phyloP scores from a whole-genome alignment of 2,888 invertebrate species.

The Phania funesta region DNA sequence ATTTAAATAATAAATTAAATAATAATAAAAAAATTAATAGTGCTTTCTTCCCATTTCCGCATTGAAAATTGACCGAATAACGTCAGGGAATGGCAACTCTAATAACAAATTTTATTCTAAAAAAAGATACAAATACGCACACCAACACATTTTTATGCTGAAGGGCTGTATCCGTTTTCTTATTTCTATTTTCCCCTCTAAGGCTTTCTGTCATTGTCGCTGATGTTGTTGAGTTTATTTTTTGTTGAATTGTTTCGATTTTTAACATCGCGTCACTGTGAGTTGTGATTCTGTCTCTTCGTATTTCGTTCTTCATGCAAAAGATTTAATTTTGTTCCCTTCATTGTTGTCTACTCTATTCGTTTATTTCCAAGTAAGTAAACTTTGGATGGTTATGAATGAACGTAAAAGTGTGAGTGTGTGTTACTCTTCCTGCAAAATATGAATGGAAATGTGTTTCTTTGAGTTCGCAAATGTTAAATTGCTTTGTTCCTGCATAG shows the following conservation, averaged over 20 bases:
- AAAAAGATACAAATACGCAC: background rate
- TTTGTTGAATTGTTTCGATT: too few species aligned
- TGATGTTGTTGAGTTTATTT: conserved; percentile 63
- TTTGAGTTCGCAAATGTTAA: conserved; percentile 59
- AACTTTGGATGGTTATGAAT: conserved; percentile 40
- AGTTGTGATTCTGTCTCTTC: conserved; percentile 69
- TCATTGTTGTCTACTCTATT: conserved; percentile 60
- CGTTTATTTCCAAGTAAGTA: conserved; percentile 21
- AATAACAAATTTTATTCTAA: background rate
- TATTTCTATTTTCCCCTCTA: conserved; percentile 52
- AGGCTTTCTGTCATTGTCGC: conserved; percentile 71
- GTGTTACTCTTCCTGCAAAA: conserved; percentile 34
- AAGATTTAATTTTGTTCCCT: conserved; percentile 41
- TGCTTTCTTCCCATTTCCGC: too few species aligned
- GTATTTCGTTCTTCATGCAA: conserved; percentile 30
- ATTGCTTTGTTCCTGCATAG: conserved; percentile 71
- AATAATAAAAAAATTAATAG: too few species aligned
- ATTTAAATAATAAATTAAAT: too few species aligned
- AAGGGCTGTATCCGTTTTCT: conserved; percentile 57
- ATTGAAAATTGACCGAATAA: too few species aligned
- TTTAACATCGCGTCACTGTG: conserved; percentile 41
- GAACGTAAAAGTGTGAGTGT: conserved; percentile 9
- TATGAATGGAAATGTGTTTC: conserved; percentile 12
- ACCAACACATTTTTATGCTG: conserved; percentile 10
- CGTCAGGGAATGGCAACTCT: conserved; percentile 26